These are phyloP conservation scores for Cepphus grylle DNA, from an alignment of 2,113 vertebrate genomes.

Conservation along the genomic window DNA sequence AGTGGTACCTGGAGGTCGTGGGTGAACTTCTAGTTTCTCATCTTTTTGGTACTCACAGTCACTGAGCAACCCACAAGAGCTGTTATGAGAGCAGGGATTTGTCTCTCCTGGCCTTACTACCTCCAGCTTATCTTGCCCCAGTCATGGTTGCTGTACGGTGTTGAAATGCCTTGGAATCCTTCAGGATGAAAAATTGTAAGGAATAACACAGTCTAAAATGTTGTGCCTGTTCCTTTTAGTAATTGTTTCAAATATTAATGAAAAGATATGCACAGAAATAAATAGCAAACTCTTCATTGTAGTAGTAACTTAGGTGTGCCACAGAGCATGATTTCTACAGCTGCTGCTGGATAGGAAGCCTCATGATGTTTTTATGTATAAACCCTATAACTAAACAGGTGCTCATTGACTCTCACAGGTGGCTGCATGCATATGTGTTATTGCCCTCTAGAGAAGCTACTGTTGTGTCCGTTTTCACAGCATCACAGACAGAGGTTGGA, in stretches of 20 bases:
- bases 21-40: not conserved
- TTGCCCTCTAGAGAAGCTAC: not conserved
- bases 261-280: not conserved
- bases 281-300: not conserved
- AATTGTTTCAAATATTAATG: not conserved
- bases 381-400: not conserved
- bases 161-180: not conserved
- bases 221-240: not conserved
- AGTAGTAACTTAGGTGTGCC: not conserved
- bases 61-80: not conserved
- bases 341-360: not conserved
- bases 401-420: rapidly evolving
- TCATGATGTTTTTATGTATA: rapidly evolving
- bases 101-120: not conserved
- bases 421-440: rapidly evolving
- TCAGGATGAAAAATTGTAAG: not conserved
- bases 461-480: not conserved
- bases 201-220: not conserved
- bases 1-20: not conserved
- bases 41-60: not conserved
- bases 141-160: rapidly evolving
- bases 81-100: not conserved
- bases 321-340: not conserved
- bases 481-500: not conserved
- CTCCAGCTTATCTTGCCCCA: not conserved